These are phyloP conservation scores for Polylopha cassiicola DNA, from an alignment of 2,888 invertebrate species.

Conservation along the genomic window DNA sequence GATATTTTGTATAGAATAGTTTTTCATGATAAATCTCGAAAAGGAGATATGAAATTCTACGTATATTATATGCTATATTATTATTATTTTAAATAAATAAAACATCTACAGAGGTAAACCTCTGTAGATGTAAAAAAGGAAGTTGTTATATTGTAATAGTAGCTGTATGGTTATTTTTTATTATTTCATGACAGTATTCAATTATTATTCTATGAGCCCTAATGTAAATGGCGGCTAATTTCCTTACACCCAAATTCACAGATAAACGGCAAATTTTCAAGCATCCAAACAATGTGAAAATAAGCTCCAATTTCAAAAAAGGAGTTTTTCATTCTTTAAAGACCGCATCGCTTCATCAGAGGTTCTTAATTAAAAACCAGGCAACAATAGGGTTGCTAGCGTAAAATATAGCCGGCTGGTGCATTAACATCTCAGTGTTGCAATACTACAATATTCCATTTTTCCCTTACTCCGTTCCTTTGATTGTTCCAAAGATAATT, in stretches of 20 bases:
- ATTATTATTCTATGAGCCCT: no score
- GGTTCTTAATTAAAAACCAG: constrained; percentile 49
- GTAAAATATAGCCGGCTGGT: constrained; percentile 35
- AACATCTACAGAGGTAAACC: no score
- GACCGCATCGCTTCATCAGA: constrained; percentile 46
- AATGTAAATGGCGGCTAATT: no score
- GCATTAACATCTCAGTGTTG: constrained; percentile 19
- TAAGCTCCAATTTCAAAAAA: constrained; percentile 28
- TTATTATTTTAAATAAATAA: no score
- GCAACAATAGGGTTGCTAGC: constrained; percentile 40
- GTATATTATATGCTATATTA: no score
- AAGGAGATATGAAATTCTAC: no score
- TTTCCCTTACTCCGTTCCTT: constrained; percentile 9
- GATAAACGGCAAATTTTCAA: constrained; percentile 23
- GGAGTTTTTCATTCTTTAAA: constrained; percentile 34
- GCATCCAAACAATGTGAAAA: constrained; percentile 29
- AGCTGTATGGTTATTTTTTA: no score
- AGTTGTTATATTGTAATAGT: no score
- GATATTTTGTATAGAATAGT: no score
- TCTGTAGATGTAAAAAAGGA: no score
- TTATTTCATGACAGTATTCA: no score
- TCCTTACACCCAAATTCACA: constrained; percentile 3
- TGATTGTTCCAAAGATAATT: constrained; percentile 15
- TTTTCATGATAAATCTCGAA: no score
- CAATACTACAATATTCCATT: constrained; percentile 8